phyloP scores from a whole-genome alignment of 1,140 invertebrate species.

The Dysdera silvatica region DNA sequence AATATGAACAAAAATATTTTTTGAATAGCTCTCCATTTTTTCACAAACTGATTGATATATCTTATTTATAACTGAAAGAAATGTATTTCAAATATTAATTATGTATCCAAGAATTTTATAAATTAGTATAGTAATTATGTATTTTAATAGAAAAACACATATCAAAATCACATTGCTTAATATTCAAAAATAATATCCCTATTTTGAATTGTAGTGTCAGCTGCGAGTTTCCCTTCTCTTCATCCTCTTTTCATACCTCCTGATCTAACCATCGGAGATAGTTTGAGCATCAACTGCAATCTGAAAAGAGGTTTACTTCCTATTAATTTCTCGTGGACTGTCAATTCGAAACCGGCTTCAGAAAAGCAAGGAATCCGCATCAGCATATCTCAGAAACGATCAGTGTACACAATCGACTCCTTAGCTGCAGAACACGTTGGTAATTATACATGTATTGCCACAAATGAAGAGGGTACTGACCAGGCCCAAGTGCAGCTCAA shows the following conservation, averaged over 20 bases:
- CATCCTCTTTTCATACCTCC: slow-evolving; percentile 16
- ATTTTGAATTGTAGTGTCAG: no score
- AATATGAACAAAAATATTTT: no score
- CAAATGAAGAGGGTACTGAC: slow-evolving; percentile 9
- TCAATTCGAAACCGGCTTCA: not conserved
- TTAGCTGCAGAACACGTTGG: slow-evolving; percentile 7
- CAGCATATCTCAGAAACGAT: not conserved
- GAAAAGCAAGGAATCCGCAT: not conserved
- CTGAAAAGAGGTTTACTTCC: slow-evolving; percentile 24
- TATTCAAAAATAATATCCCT: no score
- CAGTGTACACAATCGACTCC: not conserved
- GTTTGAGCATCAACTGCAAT: slow-evolving; percentile 16
- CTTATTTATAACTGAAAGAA: no score
- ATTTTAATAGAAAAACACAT: no score
- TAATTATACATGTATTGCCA: slow-evolving; percentile 20
- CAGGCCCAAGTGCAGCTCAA: not conserved
- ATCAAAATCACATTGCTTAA: no score
- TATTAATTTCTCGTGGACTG: slow-evolving; percentile 25
- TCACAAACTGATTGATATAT: no score
- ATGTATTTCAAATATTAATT: no score
- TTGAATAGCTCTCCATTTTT: no score
- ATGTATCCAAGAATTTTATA: no score
- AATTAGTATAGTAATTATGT: no score
- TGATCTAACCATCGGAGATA: slow-evolving; percentile 13
- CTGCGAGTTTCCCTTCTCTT: slow-evolving; percentile 6